phyloP scores from a whole-genome alignment of 2,888 invertebrate genomes.

The Chrysomela aeneicollis region DNA sequence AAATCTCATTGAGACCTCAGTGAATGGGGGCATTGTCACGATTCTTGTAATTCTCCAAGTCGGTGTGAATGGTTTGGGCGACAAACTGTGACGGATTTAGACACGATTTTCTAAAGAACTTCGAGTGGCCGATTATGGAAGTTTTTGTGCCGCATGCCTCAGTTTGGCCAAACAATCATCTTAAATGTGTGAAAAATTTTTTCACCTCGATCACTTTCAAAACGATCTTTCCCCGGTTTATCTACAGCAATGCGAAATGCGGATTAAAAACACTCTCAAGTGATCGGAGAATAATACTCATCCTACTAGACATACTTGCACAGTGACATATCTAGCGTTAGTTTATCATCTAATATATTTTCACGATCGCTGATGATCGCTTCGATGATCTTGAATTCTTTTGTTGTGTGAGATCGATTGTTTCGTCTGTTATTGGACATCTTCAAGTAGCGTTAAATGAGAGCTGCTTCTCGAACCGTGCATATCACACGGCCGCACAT shows the following conservation, averaged over 20 bases:
- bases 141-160: conserved; percentile 22
- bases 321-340: too few relatives aligned
- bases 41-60: conserved; percentile 24
- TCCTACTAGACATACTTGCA: too few relatives aligned
- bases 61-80: conserved; percentile 30
- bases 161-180: conserved; percentile 17
- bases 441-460: conserved; percentile 56
- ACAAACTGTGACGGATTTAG: conserved; percentile 39
- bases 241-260: not conserved
- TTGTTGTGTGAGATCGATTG: conserved; percentile 53
- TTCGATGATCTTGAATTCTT: conserved; percentile 33
- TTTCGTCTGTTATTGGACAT: conserved; percentile 52
- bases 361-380: conserved; percentile 7
- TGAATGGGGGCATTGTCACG: conserved; percentile 10
- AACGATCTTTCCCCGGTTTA: conserved; percentile 2
- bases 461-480: conserved; percentile 52
- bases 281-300: too few relatives aligned
- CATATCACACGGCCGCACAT: conserved; percentile 41
- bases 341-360: too few relatives aligned
- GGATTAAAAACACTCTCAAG: not conserved
- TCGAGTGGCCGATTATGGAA: conserved; percentile 35
- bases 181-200: conserved; percentile 17
- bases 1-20: conserved; percentile 17
- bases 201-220: conserved; percentile 21
- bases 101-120: conserved; percentile 28